phyloP scores from a whole-genome alignment of 2,888 invertebrate genomes.

The Andrena marginata region DNA sequence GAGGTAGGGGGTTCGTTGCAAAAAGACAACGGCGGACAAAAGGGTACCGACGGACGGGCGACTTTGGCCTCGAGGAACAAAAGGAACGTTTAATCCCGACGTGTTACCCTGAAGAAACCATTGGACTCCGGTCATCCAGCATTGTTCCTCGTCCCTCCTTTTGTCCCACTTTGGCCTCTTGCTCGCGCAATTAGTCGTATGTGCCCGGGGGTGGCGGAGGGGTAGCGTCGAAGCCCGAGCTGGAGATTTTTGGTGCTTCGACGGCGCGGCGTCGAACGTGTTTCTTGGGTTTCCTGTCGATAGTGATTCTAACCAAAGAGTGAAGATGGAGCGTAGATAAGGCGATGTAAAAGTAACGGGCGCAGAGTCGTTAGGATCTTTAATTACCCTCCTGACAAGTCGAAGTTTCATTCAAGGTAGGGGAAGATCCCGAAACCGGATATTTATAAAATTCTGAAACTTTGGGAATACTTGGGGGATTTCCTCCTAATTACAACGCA shows the following conservation, averaged over 20 bases:
- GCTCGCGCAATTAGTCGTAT: constrained; percentile 65
- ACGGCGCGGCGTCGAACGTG: background rate
- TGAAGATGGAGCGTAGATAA: background rate
- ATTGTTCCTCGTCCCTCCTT: constrained; percentile 66
- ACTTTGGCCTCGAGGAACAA: constrained; percentile 71
- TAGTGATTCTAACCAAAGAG: background rate
- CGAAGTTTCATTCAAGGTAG: too few relatives aligned
- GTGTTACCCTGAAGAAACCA: constrained; percentile 74
- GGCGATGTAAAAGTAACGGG: too few relatives aligned
- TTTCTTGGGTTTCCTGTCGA: too few relatives aligned
- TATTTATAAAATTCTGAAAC: too few relatives aligned
- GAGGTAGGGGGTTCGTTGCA: constrained; percentile 63
- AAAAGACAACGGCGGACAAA: constrained; percentile 74
- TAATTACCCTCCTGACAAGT: too few relatives aligned
- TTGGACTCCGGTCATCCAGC: constrained; percentile 67
- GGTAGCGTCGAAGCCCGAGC: background rate
- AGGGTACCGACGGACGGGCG: constrained; percentile 73
- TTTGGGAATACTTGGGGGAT: too few relatives aligned
- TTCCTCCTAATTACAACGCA: too few relatives aligned
- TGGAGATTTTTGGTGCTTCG: constrained; percentile 32
- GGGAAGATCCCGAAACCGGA: too few relatives aligned
- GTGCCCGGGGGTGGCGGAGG: constrained; percentile 1
- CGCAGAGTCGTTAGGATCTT: too few relatives aligned
- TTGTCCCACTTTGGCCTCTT: constrained; percentile 63
- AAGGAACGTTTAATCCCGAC: constrained; percentile 75